phyloP scores from a whole-genome alignment of 2,888 invertebrate species.

The Fragum whitleyi region DNA sequence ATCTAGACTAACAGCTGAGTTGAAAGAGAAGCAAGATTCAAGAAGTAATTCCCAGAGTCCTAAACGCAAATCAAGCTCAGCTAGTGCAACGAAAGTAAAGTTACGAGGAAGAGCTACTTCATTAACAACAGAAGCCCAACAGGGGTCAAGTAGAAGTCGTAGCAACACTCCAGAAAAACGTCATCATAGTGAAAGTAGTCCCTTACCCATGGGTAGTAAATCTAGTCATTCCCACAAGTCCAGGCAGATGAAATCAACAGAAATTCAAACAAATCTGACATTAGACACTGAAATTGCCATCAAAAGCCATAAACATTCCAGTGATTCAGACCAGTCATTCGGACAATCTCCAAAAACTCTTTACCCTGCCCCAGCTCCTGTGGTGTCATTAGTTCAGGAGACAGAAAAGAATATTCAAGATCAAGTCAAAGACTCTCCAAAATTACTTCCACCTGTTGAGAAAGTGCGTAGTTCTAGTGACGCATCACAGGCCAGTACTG shows the following conservation, averaged over 20 bases:
- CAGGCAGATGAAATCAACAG: slow-evolving; percentile 43
- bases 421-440: slow-evolving; percentile 64
- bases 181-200: slow-evolving; percentile 70
- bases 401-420: slow-evolving; percentile 49
- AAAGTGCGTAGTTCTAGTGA: slow-evolving; percentile 66
- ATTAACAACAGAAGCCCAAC: slow-evolving; percentile 54
- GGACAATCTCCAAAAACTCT: slow-evolving; percentile 78
- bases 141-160: slow-evolving; percentile 48
- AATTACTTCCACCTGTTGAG: slow-evolving; percentile 76
- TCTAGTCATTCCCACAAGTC: slow-evolving; percentile 38
- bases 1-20: slow-evolving; percentile 63
- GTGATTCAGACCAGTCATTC: slow-evolving; percentile 38
- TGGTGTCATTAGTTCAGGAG: slow-evolving; percentile 75
- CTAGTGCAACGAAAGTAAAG: slow-evolving; percentile 44
- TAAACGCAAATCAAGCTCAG: slow-evolving; percentile 61
- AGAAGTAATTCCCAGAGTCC: slow-evolving; percentile 78
- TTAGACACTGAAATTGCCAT: slow-evolving; percentile 29
- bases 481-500: slow-evolving; percentile 56
- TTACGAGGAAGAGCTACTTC: slow-evolving; percentile 67
- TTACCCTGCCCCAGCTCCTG: slow-evolving; percentile 76
- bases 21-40: slow-evolving; percentile 54
- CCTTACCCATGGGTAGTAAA: slow-evolving; percentile 47
- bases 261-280: slow-evolving; percentile 37
- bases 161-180: slow-evolving; percentile 65
- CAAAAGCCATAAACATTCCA: slow-evolving; percentile 27